These are phyloP conservation scores for Campoplex nolae DNA, from an alignment of 2,888 invertebrate genomes.

Conservation along the genomic window DNA sequence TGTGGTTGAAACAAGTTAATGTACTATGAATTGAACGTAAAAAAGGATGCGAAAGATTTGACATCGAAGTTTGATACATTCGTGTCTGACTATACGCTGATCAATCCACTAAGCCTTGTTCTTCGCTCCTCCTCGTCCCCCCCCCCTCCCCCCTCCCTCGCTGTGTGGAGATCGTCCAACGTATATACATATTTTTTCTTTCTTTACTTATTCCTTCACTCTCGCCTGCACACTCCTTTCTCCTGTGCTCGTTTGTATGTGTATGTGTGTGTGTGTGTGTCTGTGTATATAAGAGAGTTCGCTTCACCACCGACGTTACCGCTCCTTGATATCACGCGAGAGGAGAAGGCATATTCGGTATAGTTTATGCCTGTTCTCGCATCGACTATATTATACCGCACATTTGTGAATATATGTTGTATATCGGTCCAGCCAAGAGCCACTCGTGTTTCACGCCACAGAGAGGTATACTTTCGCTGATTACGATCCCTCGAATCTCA, in stretches of 20 bases:
- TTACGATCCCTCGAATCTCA: constrained; percentile 66
- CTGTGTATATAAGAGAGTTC: constrained; percentile 32
- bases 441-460: constrained; percentile 67
- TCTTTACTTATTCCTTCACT: constrained; percentile 59
- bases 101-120: constrained; percentile 54
- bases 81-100: constrained; percentile 60
- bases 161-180: not conserved
- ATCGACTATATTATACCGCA: constrained; percentile 26
- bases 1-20: not conserved
- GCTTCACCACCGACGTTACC: constrained; percentile 51
- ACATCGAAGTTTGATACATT: constrained; percentile 22
- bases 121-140: constrained; percentile 21
- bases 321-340: constrained; percentile 60
- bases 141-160: not conserved
- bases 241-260: constrained; percentile 46
- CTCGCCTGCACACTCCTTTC: constrained; percentile 67
- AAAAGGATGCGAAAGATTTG: not conserved
- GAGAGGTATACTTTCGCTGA: constrained; percentile 70
- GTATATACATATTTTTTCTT: constrained; percentile 26
- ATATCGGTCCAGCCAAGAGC: constrained; percentile 56
- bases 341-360: constrained; percentile 43
- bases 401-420: constrained; percentile 2
- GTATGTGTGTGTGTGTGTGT: not conserved
- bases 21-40: not conserved
- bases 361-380: constrained; percentile 43